Conservation (phyloP, 1,140 invertebrate species). For the Plutomurus gul region DNA sequence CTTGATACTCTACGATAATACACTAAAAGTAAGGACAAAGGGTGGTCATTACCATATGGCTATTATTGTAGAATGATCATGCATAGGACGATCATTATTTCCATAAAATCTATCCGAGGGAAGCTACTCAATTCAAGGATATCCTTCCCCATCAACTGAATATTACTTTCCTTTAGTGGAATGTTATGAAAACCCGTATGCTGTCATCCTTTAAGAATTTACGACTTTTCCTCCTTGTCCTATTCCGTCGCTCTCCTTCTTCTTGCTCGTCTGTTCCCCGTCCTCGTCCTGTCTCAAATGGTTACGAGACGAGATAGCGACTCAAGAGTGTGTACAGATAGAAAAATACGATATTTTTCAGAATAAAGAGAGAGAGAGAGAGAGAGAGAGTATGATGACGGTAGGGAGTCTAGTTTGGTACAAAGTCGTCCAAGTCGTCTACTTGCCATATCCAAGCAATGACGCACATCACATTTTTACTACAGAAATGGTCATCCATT, state of each 20-base stretch:
- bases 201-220: constrained; percentile 23
- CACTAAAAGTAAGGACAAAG: constrained; percentile 26
- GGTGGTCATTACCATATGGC: constrained; percentile 4
- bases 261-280: not conserved
- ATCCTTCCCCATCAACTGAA: constrained; percentile 20
- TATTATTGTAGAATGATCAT: constrained; percentile 9
- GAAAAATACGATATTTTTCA: too few species aligned
- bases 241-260: not conserved
- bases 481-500: not conserved
- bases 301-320: too few species aligned
- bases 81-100: not conserved
- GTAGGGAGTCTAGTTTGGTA: not conserved
- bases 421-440: not conserved
- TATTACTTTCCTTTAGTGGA: constrained; percentile 26
- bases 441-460: not conserved
- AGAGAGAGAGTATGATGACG: too few species aligned
- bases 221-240: constrained; percentile 18
- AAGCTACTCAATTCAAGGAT: constrained; percentile 21
- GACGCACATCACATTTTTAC: not conserved
- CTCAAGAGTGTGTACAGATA: too few species aligned
- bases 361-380: too few species aligned
- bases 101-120: constrained; percentile 22
- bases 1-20: too few species aligned
- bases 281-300: too few species aligned
- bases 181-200: constrained; percentile 14